Evolutionary conservation across 2,113 vertebrate species (phyloP), one percentile per base, ranked within the genome.

Genomic region (Cygnus atratus): DNA sequence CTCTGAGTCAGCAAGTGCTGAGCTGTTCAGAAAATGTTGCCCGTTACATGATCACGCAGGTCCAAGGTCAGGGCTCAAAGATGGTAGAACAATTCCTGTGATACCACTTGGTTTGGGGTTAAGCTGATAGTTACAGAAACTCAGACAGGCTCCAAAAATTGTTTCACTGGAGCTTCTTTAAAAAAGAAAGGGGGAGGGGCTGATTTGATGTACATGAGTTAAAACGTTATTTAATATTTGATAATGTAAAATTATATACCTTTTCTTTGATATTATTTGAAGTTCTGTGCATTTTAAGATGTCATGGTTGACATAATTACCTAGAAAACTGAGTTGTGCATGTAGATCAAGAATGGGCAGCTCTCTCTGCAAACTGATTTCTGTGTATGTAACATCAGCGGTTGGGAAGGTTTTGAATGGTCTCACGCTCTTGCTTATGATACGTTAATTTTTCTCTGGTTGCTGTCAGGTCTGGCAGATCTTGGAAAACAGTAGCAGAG

Each of bases 311-410:
- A 43, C 37, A 66, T 39, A 55, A n/a, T 76, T 70, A 14, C 31
- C 6, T 76, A 0, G 35, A 70, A 79, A 80, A 48, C 35, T 44
- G 29, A 28, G 33, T 37, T 83, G 58, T 22, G 5, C 52, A 1
- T 29, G 15, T 71, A 55, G 50, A 18, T 91, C 20, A 54, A 7
- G 67, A 61, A 3, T 26, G 43, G 25, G 19, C 85, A 85, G 20
- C 9, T 29, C 21, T 61, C 39, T 44, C 0, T 88, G 54, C 43
- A 46, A 20, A 52, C 61, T 39, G 71, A 4, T 82, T 91, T 68
- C 10, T 55, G 16, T 72, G 37, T 13, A 0, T 25, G 0, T 2
- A 12, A 6, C 8, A 29, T 73, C 24, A 61, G 25, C 63, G 80
- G 35, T 5, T 90, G 48, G 17, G 22, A 22, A 12, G 58, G 67